Evolutionary conservation across 2,113 vertebrate species (phyloP).

Genomic region (Pipa parva): DNA sequence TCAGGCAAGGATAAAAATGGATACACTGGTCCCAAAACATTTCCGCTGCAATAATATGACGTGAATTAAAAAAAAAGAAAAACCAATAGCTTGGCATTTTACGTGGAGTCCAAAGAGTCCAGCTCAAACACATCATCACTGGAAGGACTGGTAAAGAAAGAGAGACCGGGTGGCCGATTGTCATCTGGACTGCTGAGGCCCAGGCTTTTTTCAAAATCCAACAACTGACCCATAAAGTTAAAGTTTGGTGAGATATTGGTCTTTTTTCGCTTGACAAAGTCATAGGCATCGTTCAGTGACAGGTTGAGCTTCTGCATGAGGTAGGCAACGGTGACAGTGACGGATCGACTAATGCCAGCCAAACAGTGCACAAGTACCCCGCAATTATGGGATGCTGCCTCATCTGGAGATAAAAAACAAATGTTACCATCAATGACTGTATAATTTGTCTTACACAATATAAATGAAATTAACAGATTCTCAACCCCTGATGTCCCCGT

Average conservation of each 20-base stretch:
- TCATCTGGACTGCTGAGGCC: slow-evolving; percentile 66
- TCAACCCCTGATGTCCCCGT: too few species aligned
- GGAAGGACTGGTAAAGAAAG: slow-evolving; percentile 75
- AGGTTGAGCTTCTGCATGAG: slow-evolving; percentile 85
- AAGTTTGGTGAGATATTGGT: slow-evolving; percentile 87
- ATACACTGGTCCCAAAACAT: not conserved
- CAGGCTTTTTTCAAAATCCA: slow-evolving; percentile 80
- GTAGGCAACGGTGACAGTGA: slow-evolving; percentile 84
- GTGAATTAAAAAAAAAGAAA: too few species aligned
- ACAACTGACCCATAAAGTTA: slow-evolving; percentile 86
- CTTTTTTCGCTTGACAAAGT: slow-evolving; percentile 83
- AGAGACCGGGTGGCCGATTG: slow-evolving; percentile 51
- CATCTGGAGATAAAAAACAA: slow-evolving; percentile 57
- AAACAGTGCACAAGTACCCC: slow-evolving; percentile 83
- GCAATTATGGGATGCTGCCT: slow-evolving; percentile 74
- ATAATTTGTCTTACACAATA: too few species aligned
- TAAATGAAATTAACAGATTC: too few species aligned
- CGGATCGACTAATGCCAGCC: slow-evolving; percentile 81
- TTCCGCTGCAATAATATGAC: not conserved
- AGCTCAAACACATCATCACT: slow-evolving; percentile 74
- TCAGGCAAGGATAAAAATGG: not conserved
- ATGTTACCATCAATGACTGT: not conserved
- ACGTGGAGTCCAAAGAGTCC: slow-evolving; percentile 64
- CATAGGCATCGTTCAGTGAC: slow-evolving; percentile 80
- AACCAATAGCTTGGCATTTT: not conserved